Conservation (phyloP, 2,888 invertebrate genomes). For the Chymomyza fuscimana region DNA sequence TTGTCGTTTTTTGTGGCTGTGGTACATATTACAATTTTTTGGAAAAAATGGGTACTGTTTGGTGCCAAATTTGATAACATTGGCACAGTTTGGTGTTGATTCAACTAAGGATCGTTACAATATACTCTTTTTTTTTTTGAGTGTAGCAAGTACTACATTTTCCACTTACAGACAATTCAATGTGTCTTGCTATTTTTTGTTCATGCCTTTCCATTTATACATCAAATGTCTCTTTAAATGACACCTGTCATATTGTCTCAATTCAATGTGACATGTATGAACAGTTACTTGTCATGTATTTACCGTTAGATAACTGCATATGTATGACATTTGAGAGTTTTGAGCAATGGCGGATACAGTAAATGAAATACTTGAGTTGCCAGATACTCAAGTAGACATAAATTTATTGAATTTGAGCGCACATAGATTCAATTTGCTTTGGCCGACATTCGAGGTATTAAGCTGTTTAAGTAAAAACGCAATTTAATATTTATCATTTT, state of each 20-base stretch:
- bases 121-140: too few species aligned
- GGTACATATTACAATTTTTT: too few species aligned
- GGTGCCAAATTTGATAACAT: too few species aligned
- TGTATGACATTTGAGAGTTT: neutral
- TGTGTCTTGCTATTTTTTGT: neutral
- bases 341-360: neutral
- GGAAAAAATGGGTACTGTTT: too few species aligned
- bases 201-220: constrained; percentile 3
- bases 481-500: neutral
- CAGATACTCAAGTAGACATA: neutral
- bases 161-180: constrained; percentile 23
- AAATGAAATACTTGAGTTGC: neutral
- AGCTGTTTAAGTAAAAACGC: too few species aligned
- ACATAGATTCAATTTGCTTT: neutral
- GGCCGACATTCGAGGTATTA: neutral
- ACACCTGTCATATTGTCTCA: constrained; percentile 53
- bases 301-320: neutral
- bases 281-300: constrained; percentile 4
- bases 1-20: too few species aligned
- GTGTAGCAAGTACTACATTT: neutral
- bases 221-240: constrained; percentile 48
- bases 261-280: constrained; percentile 14
- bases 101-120: too few species aligned
- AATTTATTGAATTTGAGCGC: neutral
- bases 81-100: too few species aligned